Conservation (phyloP, 2,113 vertebrate genomes). For the Desmodus rotundus region DNA sequence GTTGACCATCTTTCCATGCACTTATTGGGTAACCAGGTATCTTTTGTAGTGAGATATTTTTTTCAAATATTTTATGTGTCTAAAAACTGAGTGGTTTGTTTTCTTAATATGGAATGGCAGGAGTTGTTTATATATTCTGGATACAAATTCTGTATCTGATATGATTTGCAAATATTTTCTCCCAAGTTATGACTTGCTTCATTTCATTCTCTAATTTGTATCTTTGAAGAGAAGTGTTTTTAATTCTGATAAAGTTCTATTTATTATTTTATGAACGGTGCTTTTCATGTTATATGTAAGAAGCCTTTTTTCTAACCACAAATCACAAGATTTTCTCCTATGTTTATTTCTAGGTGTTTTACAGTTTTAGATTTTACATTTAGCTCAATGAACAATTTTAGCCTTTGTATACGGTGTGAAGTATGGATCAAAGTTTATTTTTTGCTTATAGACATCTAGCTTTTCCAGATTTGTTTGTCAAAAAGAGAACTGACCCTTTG, state of each 20-base stretch:
- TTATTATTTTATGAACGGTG: not conserved
- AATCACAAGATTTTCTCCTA: not conserved
- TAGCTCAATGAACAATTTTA: not conserved
- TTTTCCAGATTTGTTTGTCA: not conserved
- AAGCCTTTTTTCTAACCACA: not conserved
- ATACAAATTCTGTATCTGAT: not conserved
- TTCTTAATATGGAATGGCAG: not conserved
- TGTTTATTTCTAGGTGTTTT: not conserved
- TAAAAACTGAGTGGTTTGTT: not conserved
- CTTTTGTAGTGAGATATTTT: not conserved
- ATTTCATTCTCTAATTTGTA: not conserved
- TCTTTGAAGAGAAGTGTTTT: not conserved
- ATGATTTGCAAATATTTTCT: not conserved
- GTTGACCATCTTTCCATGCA: not conserved
- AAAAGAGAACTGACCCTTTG: not conserved
- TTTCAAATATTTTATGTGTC: not conserved
- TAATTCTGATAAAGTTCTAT: not conserved
- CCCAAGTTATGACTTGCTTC: not conserved
- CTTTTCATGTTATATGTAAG: not conserved
- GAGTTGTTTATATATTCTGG: not conserved
- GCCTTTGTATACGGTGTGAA: not conserved
- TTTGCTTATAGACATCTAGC: not conserved
- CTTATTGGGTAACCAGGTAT: not conserved
- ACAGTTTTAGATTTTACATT: not conserved
- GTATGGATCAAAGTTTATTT: not conserved